These are phyloP conservation scores for Nothocercus julius DNA, from an alignment of 2,113 vertebrate species.

Conservation along the genomic window DNA sequence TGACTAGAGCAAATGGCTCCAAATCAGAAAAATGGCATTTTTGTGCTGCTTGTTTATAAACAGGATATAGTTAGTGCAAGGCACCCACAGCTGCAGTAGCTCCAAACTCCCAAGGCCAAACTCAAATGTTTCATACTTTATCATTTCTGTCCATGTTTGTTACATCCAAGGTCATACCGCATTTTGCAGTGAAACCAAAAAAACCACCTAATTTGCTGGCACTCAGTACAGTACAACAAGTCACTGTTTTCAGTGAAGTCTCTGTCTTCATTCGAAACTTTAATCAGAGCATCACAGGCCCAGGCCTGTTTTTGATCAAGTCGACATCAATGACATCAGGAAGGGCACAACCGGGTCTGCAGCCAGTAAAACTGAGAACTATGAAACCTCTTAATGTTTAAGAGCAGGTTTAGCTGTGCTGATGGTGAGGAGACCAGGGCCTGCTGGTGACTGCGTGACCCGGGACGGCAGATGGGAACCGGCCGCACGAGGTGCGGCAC, in stretches of 20 bases:
- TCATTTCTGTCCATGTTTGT: conserved; percentile 36
- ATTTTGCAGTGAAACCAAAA: conserved; percentile 22
- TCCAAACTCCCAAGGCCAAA: conserved; percentile 44
- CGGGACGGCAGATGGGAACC: background rate
- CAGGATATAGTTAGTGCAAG: conserved; percentile 37
- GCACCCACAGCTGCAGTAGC: conserved; percentile 38
- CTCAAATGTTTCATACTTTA: conserved; percentile 27
- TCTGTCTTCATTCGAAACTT: background rate
- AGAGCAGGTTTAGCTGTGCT: background rate
- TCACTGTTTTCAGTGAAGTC: conserved; percentile 33
- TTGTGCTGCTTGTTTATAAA: conserved; percentile 66
- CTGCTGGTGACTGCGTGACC: background rate
- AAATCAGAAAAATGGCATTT: conserved; percentile 56
- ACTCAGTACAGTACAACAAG: background rate
- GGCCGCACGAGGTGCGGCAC: background rate
- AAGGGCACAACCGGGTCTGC: background rate
- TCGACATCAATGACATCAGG: background rate
- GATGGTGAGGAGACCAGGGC: background rate
- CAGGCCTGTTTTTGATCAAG: background rate
- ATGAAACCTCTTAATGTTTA: background rate
- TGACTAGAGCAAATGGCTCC: conserved; percentile 48
- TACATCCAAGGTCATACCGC: conserved; percentile 7
- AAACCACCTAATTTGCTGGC: conserved; percentile 13
- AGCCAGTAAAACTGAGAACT: background rate
- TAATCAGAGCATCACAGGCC: background rate